Base-by-base conservation (phyloP, 2,888 invertebrate genomes). In the Eustalomyia histrio region DNA sequence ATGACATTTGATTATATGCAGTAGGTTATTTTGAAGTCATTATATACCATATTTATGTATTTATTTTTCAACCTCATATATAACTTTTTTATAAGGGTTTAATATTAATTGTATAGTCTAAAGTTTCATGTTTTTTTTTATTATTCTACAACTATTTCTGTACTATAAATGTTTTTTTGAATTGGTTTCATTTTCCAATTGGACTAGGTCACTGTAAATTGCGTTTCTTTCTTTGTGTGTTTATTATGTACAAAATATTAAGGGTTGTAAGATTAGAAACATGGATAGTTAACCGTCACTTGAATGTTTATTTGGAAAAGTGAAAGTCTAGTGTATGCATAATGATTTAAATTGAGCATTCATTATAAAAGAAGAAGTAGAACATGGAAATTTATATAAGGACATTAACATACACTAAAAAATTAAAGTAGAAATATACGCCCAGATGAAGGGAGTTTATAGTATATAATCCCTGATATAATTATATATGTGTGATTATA, bases 121-220 rank as follows among this genome's bases (percentile, higher is more conserved):
- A n/a, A 33, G 50, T 52, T 53, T 61, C 53, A 55, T 65, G 52
- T 69, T 69, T 74, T 69, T 69, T 74, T 39, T 53, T 58, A 12
- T 39, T 64, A 35, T n/a, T 53, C 2, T 64, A 10, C 39, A 60
- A 60, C 47, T 63, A 18, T 43, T 47, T 1, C 7, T 29, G 58
- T 35, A n/a, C 58, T 55, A 73, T 57, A 72, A 68, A 29, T 63
- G 61, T 29, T 43, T 68, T 33, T 47, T 33, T 58, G 50, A 35
- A 55, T 21, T 17, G 17, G 57, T 29, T 47, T 71, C 47, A 47
- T 67, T 65, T 79, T n/a, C 17, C 52, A 69, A 52, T 69, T 76
- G 69, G 73, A 81, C 80, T 81, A 78, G 80, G 80, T 81, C 80
- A 81, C 74, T 71, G 65, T 71, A 55, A 60, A 80, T 74, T 67